Evolutionary conservation across 1,140 invertebrate species (phyloP).

Genomic region (Trichomalopsis sarcophagae): DNA sequence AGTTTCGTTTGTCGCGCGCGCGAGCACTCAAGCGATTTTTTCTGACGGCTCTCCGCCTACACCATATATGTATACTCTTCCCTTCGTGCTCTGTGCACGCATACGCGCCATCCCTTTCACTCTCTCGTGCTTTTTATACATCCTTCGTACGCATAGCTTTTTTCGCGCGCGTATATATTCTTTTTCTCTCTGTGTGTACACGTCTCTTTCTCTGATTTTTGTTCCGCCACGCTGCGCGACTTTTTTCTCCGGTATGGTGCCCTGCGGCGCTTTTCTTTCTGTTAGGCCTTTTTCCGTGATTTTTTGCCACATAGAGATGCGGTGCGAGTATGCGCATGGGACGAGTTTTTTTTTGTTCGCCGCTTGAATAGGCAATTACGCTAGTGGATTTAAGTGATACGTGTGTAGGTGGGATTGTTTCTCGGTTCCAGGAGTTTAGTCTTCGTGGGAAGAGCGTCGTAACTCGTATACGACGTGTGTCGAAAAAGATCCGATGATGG

Average conservation of each 20-base stretch:
- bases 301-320: not conserved
- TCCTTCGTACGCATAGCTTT: not conserved
- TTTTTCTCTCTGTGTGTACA: not conserved
- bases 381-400: not conserved
- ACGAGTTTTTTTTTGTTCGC: not conserved
- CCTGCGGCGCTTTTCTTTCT: not conserved
- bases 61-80: not conserved
- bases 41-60: not conserved
- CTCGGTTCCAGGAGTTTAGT: not conserved
- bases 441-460: too few relatives aligned
- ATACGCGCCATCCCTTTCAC: not conserved
- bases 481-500: too few relatives aligned
- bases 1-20: constrained; percentile 37
- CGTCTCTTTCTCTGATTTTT: not conserved
- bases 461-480: too few relatives aligned
- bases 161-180: not conserved
- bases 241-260: not conserved
- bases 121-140: not conserved
- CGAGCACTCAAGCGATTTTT: constrained; percentile 25
- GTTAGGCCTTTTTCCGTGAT: not conserved
- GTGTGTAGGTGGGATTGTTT: not conserved
- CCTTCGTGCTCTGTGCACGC: not conserved
- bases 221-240: not conserved
- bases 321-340: too few relatives aligned
- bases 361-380: not conserved